Evolutionary conservation across 2,797 vertebrate genomes (phyloP).

Genomic region (Mus minutoides): DNA sequence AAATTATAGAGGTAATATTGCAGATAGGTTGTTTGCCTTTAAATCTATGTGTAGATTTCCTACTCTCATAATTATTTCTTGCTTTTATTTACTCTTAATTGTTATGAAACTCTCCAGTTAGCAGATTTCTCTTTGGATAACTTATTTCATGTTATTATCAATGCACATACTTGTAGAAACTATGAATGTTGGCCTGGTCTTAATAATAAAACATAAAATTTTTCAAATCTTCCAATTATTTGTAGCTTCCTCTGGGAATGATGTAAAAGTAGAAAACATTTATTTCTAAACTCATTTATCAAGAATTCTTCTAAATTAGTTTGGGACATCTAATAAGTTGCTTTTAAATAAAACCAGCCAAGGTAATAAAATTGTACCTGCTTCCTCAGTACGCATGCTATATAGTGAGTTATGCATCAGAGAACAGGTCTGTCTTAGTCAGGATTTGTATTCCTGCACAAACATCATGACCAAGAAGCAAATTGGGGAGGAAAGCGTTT

Average conservation of each 20-base stretch:
- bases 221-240: background rate
- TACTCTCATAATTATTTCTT: background rate
- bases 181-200: background rate
- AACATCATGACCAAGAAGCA: too few species aligned
- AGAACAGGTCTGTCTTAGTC: too few species aligned
- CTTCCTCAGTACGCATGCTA: background rate
- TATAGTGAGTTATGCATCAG: background rate
- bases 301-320: background rate
- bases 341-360: background rate
- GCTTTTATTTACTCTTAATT: background rate
- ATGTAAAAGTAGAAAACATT: too few species aligned
- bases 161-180: background rate
- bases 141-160: background rate
- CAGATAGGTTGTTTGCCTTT: background rate
- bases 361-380: background rate
- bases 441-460: too few species aligned
- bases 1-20: background rate
- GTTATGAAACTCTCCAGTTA: background rate
- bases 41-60: background rate
- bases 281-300: background rate
- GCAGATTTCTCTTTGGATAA: background rate
- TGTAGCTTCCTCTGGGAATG: background rate
- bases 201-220: background rate
- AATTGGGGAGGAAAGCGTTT: too few species aligned
- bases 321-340: background rate